phyloP scores from a whole-genome alignment of 2,888 invertebrate species.

The Heliconius hortense region DNA sequence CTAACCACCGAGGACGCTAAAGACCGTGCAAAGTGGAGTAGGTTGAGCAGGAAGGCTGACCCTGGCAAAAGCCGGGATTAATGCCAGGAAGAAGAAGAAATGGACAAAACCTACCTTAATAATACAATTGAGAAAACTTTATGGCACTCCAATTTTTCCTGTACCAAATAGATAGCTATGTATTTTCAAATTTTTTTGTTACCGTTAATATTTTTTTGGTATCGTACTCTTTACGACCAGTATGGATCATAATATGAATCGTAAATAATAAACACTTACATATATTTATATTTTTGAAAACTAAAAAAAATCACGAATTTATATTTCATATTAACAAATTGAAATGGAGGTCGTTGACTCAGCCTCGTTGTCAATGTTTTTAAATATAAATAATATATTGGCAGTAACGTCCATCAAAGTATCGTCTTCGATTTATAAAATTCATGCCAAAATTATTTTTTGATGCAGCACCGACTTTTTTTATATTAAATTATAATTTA shows the following conservation, averaged over 20 bases:
- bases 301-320: background rate
- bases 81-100: too few species aligned
- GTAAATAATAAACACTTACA: conserved; percentile 8
- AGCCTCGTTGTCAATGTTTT: conserved; percentile 22
- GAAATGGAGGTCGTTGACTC: conserved; percentile 26
- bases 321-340: conserved; percentile 10
- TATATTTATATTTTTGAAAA: background rate
- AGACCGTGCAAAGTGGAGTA: too few species aligned
- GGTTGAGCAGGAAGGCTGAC: too few species aligned
- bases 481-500: background rate
- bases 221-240: background rate
- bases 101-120: too few species aligned
- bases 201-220: background rate
- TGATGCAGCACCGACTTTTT: background rate
- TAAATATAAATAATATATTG: conserved; percentile 23
- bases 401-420: background rate
- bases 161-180: too few species aligned
- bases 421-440: conserved; percentile 3
- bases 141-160: too few species aligned
- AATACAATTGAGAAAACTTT: too few species aligned
- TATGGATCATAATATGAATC: background rate
- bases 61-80: too few species aligned
- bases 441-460: conserved; percentile 17
- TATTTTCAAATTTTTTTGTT: too few species aligned
- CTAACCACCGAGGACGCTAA: too few species aligned